phyloP scores from a whole-genome alignment of 92 coral and sea anemone genomes.

The Desmophyllum pertusum region DNA sequence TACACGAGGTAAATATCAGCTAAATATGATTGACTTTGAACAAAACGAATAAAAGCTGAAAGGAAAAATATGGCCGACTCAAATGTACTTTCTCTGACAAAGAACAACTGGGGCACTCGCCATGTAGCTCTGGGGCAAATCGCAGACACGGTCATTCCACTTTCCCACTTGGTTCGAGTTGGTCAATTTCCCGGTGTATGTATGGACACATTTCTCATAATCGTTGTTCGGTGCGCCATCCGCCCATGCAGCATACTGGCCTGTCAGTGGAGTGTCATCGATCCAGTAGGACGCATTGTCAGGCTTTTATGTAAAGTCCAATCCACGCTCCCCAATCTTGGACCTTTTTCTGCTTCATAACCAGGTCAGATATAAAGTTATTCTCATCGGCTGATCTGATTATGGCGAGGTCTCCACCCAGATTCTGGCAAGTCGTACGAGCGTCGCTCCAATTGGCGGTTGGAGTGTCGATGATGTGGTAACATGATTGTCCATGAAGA shows the following conservation, averaged over 20 bases:
- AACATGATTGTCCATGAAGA: neutral
- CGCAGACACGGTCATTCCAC: neutral
- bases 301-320: neutral
- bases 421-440: neutral
- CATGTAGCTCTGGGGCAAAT: neutral
- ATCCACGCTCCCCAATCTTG: neutral
- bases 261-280: constrained; percentile 12
- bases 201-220: constrained; percentile 1
- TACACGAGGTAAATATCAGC: no score
- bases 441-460: neutral
- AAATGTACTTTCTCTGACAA: neutral
- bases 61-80: neutral
- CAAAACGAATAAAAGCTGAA: neutral
- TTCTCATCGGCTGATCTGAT: neutral
- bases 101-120: neutral
- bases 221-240: constrained; percentile 12
- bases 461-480: neutral
- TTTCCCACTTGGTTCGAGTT: neutral
- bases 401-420: neutral
- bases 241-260: constrained; percentile 20
- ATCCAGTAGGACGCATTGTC: constrained; percentile 3
- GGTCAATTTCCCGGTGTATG: neutral
- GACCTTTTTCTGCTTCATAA: neutral
- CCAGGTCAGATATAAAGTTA: neutral
- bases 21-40: no score